These are phyloP conservation scores for Sitta europaea DNA, from an alignment of 2,113 vertebrate genomes.

Conservation along the genomic window DNA sequence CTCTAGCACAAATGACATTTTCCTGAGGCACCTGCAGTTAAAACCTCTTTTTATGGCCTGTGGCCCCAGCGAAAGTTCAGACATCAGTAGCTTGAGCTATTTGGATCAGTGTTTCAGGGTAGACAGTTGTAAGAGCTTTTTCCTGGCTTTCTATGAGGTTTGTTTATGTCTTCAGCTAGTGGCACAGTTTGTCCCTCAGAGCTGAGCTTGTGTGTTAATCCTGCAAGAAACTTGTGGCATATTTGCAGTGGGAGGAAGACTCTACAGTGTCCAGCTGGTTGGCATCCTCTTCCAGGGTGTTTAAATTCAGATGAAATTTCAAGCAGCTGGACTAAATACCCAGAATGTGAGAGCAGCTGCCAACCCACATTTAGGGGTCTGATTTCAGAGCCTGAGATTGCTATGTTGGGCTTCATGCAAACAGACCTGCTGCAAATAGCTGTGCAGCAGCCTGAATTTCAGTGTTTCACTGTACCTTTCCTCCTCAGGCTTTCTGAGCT, in stretches of 20 bases:
- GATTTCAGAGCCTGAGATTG: neutral
- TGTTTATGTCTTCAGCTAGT: neutral
- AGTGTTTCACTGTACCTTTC: neutral
- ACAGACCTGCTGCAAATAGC: neutral
- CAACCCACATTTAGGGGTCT: neutral
- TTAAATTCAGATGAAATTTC: neutral
- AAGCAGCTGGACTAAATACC: neutral
- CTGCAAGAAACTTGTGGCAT: neutral
- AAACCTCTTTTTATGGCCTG: neutral
- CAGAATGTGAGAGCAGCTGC: neutral
- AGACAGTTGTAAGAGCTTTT: neutral
- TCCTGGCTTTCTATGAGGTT: neutral
- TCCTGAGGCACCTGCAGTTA: neutral
- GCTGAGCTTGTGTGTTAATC: neutral
- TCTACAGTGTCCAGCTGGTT: neutral
- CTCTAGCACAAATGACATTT: neutral
- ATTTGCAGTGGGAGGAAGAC: neutral
- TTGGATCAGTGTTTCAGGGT: neutral
- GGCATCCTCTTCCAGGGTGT: neutral
- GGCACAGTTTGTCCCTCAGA: neutral
- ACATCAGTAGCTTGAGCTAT: neutral
- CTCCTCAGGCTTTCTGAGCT: neutral
- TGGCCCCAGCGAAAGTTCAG: neutral
- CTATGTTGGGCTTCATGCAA: rapidly evolving
- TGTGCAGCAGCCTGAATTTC: neutral